Evolutionary conservation across 2,797 vertebrate species (phyloP), one percentile per base, ranked within the genome.

Genomic region (Spinibarbus caldwelli): DNA sequence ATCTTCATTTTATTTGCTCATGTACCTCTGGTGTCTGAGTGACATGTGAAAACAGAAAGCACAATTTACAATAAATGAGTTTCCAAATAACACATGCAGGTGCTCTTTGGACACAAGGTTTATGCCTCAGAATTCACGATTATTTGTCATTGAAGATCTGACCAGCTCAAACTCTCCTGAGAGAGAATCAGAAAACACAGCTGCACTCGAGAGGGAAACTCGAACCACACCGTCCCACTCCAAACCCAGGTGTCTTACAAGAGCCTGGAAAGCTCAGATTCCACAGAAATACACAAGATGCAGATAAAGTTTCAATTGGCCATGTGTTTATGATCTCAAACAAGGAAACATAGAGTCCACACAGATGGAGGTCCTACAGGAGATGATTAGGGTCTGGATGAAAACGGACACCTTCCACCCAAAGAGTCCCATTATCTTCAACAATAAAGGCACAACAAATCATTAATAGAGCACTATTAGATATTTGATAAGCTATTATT

Each of bases 221-320:
- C 21, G 14, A 68, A n/a, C 62, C 29, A 5, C 26, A 38, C 12
- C 43, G 3, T 45, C 12, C 11, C 43, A 4, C 43, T 45, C 45
- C 45, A 17, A 17, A 26, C 79, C 29, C 43, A 80, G 29, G 43
- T 80, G 78, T 80, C 43, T 52, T 14, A n/a, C 43, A 80, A 54
- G 2, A 47, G 17, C 17, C 9, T 5, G 38, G 17, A 31, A n/a
- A 80, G 4, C 47, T 68, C 64, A 7, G 31, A 54, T 5, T 52
- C 14, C 45, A 36, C 62, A 6, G 45, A 34, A 12, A 0, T 31
- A 79, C 14, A 66, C n/a, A 7, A 49, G 19, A 80, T n/a, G n/a
- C 78, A 80, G 23, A 34, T 70, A 8, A 26, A 11, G 11, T 26
- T n/a, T 36, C 45, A 80, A 1, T 14, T 7, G 0, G 38, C 38